Evolutionary conservation across 2,888 invertebrate species (phyloP).

Genomic region (Stenodema calcarata): DNA sequence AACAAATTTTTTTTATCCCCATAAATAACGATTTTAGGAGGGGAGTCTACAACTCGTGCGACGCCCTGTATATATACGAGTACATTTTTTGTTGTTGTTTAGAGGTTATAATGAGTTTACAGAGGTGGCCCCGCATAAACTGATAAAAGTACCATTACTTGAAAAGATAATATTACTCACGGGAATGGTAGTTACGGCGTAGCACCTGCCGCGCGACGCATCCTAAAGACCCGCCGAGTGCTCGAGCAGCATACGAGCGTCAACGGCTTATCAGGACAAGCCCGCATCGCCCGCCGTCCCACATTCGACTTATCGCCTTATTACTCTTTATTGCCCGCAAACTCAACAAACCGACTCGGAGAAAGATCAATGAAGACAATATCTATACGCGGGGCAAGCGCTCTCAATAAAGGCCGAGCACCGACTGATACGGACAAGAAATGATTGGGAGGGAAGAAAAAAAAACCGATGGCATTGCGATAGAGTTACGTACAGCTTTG

Average conservation of each 20-base stretch:
- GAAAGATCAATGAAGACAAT: too few relatives aligned
- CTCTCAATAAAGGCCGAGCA: too few relatives aligned
- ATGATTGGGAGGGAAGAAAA: too few relatives aligned
- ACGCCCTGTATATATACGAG: too few relatives aligned
- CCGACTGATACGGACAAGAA: too few relatives aligned
- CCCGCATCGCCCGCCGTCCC: slow-evolving; percentile 4
- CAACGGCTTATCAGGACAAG: background rate
- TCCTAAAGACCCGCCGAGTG: background rate
- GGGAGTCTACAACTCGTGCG: too few relatives aligned
- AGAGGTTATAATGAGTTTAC: background rate
- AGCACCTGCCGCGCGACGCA: background rate
- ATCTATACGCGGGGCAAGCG: too few relatives aligned
- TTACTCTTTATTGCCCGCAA: slow-evolving; percentile 6
- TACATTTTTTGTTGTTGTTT: too few relatives aligned
- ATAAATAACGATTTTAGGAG: too few relatives aligned
- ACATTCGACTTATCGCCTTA: slow-evolving; percentile 6
- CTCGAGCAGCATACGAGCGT: background rate
- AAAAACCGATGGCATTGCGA: too few relatives aligned
- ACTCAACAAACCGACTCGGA: background rate
- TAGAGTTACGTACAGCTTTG: too few relatives aligned
- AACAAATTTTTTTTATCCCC: too few relatives aligned
- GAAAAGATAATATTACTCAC: background rate
- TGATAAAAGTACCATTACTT: background rate
- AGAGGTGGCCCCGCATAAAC: background rate
- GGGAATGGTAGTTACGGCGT: background rate